These are phyloP conservation scores for Diplosoma virens DNA, from an alignment of 23 tunicate species.

Conservation along the genomic window DNA sequence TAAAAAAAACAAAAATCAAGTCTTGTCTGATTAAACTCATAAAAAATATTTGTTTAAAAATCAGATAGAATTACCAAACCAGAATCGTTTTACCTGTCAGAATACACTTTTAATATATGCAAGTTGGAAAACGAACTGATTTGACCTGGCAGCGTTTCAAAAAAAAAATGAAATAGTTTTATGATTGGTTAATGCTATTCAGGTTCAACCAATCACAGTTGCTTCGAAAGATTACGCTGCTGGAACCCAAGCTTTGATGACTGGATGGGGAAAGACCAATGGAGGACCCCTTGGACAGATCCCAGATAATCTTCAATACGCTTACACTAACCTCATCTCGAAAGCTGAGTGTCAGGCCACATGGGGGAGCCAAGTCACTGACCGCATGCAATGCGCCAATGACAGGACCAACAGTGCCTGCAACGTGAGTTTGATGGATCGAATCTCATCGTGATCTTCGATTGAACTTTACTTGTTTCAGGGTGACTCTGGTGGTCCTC, in stretches of 20 bases:
- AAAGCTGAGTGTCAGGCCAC: conserved; percentile 25
- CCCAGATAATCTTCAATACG: conserved; percentile 38
- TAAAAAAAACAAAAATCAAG: no score
- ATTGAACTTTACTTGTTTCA: background rate
- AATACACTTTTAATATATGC: no score
- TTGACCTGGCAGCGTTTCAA: background rate
- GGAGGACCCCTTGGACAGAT: conserved; percentile 35
- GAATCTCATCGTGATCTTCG: background rate
- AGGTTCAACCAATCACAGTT: conserved; percentile 1
- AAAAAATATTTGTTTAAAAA: no score
- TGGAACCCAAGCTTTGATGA: conserved; percentile 29
- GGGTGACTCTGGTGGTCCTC: conserved; percentile 97
- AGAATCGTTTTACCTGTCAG: no score
- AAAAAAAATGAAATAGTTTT: background rate
- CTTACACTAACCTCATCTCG: conserved; percentile 24
- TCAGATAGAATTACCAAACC: no score
- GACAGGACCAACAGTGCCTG: conserved; percentile 44
- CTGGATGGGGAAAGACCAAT: conserved; percentile 41
- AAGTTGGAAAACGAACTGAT: no score
- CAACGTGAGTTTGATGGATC: conserved; percentile 33
- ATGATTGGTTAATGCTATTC: background rate
- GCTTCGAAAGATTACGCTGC: conserved; percentile 20
- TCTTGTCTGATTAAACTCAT: no score
- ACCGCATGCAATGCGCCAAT: conserved; percentile 55
- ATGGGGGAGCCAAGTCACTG: conserved; percentile 43